Percentiles rank a stretch among this genome's conserved stretches.
These are phyloP conservation scores for Conus canariensis DNA, from an alignment of 2,888 invertebrate species.

Conservation along the genomic window DNA sequence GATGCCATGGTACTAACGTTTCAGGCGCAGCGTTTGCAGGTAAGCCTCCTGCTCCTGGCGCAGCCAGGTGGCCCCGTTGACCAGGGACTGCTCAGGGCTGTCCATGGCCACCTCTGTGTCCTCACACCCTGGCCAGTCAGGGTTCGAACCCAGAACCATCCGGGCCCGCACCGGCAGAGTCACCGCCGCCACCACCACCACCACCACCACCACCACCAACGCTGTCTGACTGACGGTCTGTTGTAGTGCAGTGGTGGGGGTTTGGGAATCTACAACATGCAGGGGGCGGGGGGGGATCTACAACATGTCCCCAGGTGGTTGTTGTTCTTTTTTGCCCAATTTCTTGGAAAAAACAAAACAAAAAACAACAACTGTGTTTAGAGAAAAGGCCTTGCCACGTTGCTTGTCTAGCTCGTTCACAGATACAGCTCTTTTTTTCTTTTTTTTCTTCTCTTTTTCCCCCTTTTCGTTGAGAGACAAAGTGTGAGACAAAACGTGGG, in stretches of 20 bases:
- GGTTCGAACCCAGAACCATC: constrained; percentile 43
- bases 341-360: no score
- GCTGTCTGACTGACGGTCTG: background rate
- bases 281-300: no score
- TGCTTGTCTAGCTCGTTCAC: no score
- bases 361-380: no score
- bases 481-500: no score
- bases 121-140: constrained; percentile 42
- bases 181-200: background rate
- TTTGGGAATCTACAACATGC: no score
- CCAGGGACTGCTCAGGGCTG: constrained; percentile 58
- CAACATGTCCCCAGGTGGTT: no score
- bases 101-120: constrained; percentile 47
- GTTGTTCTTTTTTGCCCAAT: no score
- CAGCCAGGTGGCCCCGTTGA: constrained; percentile 62
- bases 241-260: no score
- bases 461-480: background rate
- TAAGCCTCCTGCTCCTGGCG: constrained; percentile 66
- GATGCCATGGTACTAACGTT: constrained; percentile 57
- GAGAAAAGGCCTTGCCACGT: no score
- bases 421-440: background rate
- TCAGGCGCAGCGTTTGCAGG: constrained; percentile 61
- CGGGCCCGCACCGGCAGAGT: constrained; percentile 15
- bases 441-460: background rate
- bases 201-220: no score